Percentiles rank a stretch among this genome's conserved stretches.
Evolutionary conservation across 2,797 vertebrate genomes (phyloP).

Genomic region (Gallirallus australis): DNA sequence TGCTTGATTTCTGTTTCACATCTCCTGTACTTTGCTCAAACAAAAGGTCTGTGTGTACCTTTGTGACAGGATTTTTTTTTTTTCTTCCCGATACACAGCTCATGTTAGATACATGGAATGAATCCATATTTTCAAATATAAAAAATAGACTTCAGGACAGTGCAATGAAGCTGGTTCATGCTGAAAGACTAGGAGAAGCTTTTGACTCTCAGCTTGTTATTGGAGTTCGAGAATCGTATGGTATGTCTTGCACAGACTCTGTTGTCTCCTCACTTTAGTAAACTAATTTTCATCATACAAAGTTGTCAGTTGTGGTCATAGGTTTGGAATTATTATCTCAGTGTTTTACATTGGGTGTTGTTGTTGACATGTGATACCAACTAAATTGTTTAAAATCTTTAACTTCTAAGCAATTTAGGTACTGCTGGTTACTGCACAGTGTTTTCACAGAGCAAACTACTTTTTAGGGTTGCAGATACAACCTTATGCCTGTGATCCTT

Average conservation of each 20-base stretch:
- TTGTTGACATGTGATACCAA: neutral
- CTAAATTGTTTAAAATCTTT: neutral
- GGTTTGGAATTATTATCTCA: neutral
- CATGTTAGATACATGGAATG: slow-evolving; percentile 98
- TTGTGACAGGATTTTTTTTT: slow-evolving; percentile 10
- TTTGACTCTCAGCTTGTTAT: slow-evolving; percentile 97
- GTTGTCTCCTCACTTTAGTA: neutral
- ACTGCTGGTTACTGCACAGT: neutral
- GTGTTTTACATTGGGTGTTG: neutral
- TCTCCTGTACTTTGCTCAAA: neutral
- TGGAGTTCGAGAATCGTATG: slow-evolving; percentile 95
- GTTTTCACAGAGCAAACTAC: neutral
- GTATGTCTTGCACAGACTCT: slow-evolving; percentile 77
- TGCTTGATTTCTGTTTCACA: neutral
- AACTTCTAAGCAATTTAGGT: neutral
- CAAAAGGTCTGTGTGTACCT: neutral
- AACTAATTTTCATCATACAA: neutral
- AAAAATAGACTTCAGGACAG: slow-evolving; percentile 96
- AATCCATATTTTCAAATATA: slow-evolving; percentile 98
- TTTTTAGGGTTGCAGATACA: neutral
- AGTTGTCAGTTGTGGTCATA: neutral
- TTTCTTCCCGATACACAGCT: slow-evolving; percentile 78
- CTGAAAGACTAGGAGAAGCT: slow-evolving; percentile 94
- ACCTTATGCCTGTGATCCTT: neutral
- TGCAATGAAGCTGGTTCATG: slow-evolving; percentile 96